phyloP scores from a whole-genome alignment of 2,113 vertebrate species.

The Trichomycterus rosablanca region DNA sequence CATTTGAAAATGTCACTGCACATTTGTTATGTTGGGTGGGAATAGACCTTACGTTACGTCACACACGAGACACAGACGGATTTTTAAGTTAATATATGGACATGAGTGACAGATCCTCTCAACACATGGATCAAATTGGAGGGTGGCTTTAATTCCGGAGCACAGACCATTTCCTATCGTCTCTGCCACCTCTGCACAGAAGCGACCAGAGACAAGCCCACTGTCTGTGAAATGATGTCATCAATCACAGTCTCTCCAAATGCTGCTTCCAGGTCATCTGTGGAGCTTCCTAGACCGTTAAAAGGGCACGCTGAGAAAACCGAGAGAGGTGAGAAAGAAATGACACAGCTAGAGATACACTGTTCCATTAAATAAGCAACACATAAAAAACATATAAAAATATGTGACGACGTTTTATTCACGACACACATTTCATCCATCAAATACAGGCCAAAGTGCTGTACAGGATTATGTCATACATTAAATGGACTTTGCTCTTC shows the following conservation, averaged over 20 bases:
- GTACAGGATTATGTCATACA: too few species aligned
- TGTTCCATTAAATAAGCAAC: too few species aligned
- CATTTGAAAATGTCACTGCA: too few species aligned
- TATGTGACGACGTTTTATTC: too few species aligned
- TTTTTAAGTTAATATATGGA: slow-evolving; percentile 17
- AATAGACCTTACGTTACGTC: too few species aligned
- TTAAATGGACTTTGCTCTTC: too few species aligned
- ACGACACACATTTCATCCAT: too few species aligned
- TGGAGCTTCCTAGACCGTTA: slow-evolving; percentile 7
- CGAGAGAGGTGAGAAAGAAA: background rate
- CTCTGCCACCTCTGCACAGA: background rate
- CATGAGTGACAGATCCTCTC: slow-evolving; percentile 12
- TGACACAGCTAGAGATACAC: background rate
- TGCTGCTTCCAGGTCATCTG: slow-evolving; percentile 39
- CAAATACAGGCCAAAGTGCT: too few species aligned
- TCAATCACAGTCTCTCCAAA: slow-evolving; percentile 25
- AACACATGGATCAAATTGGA: background rate
- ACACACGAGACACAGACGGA: too few species aligned
- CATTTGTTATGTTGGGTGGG: too few species aligned
- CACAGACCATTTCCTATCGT: slow-evolving; percentile 6
- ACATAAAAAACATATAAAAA: too few species aligned
- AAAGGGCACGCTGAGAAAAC: background rate
- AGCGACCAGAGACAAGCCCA: slow-evolving; percentile 3
- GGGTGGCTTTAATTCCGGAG: background rate
- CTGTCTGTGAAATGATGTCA: slow-evolving; percentile 36